phyloP scores from a whole-genome alignment of 2,888 invertebrate species.

The Synergus japonicus region DNA sequence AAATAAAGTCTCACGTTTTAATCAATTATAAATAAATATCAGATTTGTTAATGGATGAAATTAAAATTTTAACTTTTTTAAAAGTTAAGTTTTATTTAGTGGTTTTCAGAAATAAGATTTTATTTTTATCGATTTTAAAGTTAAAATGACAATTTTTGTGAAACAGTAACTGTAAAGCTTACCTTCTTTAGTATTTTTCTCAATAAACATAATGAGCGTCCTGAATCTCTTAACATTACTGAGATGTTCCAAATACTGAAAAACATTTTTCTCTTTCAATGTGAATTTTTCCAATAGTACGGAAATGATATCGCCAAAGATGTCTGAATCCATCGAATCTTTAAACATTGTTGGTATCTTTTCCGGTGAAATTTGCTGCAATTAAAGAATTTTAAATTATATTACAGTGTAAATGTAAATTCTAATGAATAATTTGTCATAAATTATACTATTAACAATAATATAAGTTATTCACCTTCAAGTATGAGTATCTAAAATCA shows the following conservation, averaged over 20 bases:
- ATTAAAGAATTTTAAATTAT: conserved; percentile 49
- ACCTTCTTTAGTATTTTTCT: conserved; percentile 81
- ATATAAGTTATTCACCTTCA: conserved; percentile 77
- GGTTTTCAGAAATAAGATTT: too few species aligned
- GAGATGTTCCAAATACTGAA: conserved; percentile 79
- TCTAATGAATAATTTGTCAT: conserved; percentile 3
- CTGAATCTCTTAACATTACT: conserved; percentile 82
- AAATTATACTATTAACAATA: conserved; percentile 5
- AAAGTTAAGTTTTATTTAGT: too few species aligned
- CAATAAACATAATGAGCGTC: conserved; percentile 83
- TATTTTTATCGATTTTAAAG: too few species aligned
- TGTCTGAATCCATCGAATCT: conserved; percentile 83
- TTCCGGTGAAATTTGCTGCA: conserved; percentile 81
- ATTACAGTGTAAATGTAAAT: conserved; percentile 38
- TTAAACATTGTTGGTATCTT: conserved; percentile 82
- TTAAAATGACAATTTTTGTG: too few species aligned
- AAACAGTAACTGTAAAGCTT: conserved; percentile 53
- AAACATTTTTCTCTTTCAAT: conserved; percentile 75
- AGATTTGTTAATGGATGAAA: conserved; percentile 39
- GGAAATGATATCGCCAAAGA: conserved; percentile 81
- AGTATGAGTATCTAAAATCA: conserved; percentile 80
- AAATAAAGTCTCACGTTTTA: neutral
- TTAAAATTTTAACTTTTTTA: conserved; percentile 33
- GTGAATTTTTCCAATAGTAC: conserved; percentile 78
- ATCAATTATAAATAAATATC: neutral